Percentiles rank a stretch among this genome's conserved stretches.
Evolutionary conservation across 1,140 invertebrate genomes (phyloP).

Genomic region (Atopsyche davidsoni): DNA sequence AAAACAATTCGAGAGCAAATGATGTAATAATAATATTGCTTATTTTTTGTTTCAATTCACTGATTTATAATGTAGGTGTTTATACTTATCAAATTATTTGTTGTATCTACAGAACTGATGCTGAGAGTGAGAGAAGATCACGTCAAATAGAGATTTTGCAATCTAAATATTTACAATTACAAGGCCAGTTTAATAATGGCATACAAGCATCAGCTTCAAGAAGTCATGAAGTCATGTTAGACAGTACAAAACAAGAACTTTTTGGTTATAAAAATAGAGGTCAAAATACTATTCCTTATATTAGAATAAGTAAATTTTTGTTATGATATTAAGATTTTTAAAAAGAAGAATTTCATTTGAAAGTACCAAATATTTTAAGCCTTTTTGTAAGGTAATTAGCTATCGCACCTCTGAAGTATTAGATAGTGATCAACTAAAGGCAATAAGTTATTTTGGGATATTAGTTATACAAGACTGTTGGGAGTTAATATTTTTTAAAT

Average conservation of each 20-base stretch:
- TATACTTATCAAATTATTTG: not conserved
- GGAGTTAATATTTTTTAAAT: too few species aligned
- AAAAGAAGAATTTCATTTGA: too few species aligned
- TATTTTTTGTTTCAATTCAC: conserved; percentile 25
- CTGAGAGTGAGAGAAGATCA: conserved; percentile 56
- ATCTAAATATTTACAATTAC: conserved; percentile 53
- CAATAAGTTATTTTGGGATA: too few species aligned
- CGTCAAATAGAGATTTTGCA: conserved; percentile 53
- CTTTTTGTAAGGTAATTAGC: too few species aligned
- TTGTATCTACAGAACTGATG: conserved; percentile 44
- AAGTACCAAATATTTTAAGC: too few species aligned
- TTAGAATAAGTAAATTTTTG: too few species aligned
- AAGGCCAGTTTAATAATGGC: conserved; percentile 34
- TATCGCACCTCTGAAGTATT: too few species aligned
- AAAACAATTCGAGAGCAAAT: conserved; percentile 40
- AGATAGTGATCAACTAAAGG: too few species aligned
- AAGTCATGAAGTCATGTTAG: conserved; percentile 3
- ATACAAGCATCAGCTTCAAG: conserved; percentile 18
- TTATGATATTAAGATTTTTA: too few species aligned
- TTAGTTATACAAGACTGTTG: too few species aligned
- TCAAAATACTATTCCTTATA: too few species aligned
- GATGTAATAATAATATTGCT: conserved; percentile 47
- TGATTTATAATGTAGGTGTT: not conserved
- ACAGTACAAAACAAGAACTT: conserved; percentile 20
- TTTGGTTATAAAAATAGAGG: conserved; percentile 9